A percentile compares a stretch with the other conserved stretches of the same genome.
Evolutionary conservation across 2,797 vertebrate species (phyloP).

Genomic region (Steatocranus sp.): DNA sequence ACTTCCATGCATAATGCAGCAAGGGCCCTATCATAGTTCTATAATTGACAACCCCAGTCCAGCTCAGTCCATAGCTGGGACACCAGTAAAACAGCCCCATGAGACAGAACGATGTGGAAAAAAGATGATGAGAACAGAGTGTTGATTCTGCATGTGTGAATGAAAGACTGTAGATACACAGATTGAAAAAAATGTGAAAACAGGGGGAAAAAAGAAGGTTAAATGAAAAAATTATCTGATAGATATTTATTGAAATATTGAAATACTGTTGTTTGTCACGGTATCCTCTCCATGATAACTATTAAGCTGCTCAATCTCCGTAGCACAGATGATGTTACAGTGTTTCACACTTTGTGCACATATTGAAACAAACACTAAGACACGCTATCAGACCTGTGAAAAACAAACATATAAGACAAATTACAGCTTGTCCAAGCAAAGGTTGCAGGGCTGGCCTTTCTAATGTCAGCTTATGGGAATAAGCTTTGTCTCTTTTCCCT

Average conservation of each 20-base stretch:
- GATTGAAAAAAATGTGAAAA: not conserved
- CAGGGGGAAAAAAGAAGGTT: not conserved
- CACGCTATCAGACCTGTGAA: not conserved
- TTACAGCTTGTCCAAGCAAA: conserved; percentile 11
- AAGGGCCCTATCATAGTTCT: conserved; percentile 67
- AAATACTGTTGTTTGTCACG: conserved; percentile 1
- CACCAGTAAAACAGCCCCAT: conserved; percentile 57
- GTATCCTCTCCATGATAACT: conserved; percentile 9
- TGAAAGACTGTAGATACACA: not conserved
- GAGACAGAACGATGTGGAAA: conserved; percentile 33
- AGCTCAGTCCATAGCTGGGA: conserved; percentile 57
- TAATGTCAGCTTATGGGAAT: conserved; percentile 56
- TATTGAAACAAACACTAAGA: not conserved
- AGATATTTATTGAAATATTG: not conserved
- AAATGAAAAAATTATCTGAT: not conserved
- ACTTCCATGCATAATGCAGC: conserved; percentile 72
- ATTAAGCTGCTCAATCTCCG: conserved; percentile 23
- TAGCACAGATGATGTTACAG: not conserved
- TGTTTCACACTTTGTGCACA: not conserved
- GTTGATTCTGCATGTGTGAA: conserved; percentile 33
- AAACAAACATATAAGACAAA: not conserved
- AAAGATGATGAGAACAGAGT: conserved; percentile 38
- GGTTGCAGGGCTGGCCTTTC: conserved; percentile 29
- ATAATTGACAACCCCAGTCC: conserved; percentile 72
- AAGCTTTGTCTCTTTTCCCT: conserved; percentile 55